A percentile compares a stretch with the other conserved stretches of the same genome.
These are phyloP conservation scores for Caradrina clavipalpis DNA, from an alignment of 2,888 invertebrate genomes.

Conservation along the genomic window DNA sequence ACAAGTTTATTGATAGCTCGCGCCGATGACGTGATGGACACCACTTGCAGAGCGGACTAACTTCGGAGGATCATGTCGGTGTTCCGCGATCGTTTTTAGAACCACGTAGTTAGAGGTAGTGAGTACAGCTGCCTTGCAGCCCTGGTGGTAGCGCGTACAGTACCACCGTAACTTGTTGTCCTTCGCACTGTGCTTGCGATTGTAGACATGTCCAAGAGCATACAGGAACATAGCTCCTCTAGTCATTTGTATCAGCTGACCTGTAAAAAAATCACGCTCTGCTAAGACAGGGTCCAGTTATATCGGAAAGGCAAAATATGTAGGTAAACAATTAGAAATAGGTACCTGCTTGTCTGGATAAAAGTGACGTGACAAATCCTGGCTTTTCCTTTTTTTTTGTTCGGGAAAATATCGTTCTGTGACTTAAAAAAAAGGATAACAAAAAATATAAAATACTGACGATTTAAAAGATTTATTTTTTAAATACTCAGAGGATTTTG, in stretches of 20 bases:
- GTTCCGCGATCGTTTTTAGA: conserved; percentile 5
- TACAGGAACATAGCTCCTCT: conserved; percentile 4
- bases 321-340: too few relatives aligned
- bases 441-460: conserved; percentile 2
- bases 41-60: conserved; percentile 13
- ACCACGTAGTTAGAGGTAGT: conserved; percentile 24
- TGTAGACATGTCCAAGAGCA: conserved; percentile 25
- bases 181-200: conserved; percentile 30
- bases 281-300: not conserved
- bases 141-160: conserved; percentile 48
- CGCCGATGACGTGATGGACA: conserved; percentile 22
- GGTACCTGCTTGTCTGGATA: too few relatives aligned
- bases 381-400: too few relatives aligned
- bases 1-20: not conserved
- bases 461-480: conserved; percentile 38
- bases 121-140: conserved; percentile 43
- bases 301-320: too few relatives aligned
- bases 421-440: not conserved
- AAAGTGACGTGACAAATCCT: too few relatives aligned
- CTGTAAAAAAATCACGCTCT: conserved; percentile 16
- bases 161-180: conserved; percentile 33
- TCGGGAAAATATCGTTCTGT: not conserved
- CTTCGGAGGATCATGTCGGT: conserved; percentile 19
- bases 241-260: conserved; percentile 20
- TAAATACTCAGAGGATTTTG: conserved; percentile 34